Percentiles rank a stretch among this genome's conserved stretches.
phyloP scores from a whole-genome alignment of 2,888 invertebrate genomes.

The Dryobota labecula region DNA sequence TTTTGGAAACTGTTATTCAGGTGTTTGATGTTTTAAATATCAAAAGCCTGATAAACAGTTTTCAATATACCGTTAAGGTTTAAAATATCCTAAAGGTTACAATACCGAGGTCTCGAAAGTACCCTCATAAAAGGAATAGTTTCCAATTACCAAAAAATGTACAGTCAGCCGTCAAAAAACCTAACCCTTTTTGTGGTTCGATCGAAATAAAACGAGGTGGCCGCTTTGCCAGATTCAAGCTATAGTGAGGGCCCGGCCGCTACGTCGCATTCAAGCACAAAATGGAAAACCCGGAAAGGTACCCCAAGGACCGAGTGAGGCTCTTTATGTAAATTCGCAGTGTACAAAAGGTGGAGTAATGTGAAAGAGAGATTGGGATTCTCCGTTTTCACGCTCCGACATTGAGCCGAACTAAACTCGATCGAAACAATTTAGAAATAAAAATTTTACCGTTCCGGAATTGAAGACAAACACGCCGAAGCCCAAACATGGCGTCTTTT shows the following conservation, averaged over 20 bases:
- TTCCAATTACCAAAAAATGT: constrained; percentile 72
- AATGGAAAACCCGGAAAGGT: constrained; percentile 87
- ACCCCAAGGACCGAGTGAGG: constrained; percentile 84
- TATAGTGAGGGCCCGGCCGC: constrained; percentile 75
- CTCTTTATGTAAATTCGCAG: constrained; percentile 88
- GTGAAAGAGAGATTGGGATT: constrained; percentile 84
- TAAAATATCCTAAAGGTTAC: constrained; percentile 52
- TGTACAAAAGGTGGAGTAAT: constrained; percentile 86
- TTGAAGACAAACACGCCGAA: constrained; percentile 71
- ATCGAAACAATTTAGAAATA: constrained; percentile 74
- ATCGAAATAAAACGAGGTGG: constrained; percentile 81
- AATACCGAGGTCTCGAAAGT: constrained; percentile 55
- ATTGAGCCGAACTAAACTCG: constrained; percentile 70
- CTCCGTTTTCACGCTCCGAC: constrained; percentile 77
- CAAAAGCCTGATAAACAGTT: constrained; percentile 33
- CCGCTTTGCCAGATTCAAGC: constrained; percentile 81
- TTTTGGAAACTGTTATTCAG: too few relatives aligned
- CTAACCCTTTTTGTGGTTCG: constrained; percentile 75
- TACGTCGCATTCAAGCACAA: constrained; percentile 85
- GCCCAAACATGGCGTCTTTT: constrained; percentile 52
- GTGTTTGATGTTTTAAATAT: too few relatives aligned
- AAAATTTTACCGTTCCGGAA: constrained; percentile 70
- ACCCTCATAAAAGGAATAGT: constrained; percentile 67
- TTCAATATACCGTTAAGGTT: constrained; percentile 55
- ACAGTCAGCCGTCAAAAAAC: constrained; percentile 68